Evolutionary conservation across 2,888 invertebrate genomes (phyloP), one percentile per base, ranked within the genome.

Genomic region (Drosophila flavopinicola): DNA sequence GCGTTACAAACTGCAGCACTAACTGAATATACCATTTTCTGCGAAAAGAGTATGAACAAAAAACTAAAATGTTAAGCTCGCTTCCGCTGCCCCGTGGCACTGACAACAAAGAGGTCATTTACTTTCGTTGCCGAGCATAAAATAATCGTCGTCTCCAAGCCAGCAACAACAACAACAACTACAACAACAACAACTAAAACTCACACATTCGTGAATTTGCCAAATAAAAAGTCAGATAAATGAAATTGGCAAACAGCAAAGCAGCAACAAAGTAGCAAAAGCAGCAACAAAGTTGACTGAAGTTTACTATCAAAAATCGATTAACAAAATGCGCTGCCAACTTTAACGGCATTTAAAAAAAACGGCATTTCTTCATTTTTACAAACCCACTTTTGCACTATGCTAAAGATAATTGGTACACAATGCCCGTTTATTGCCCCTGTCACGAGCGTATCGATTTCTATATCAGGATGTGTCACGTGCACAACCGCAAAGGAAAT

Each of bases 41-140:
- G n/a, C n/a, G n/a, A n/a, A n/a, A n/a, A n/a, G n/a, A n/a, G n/a
- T n/a, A n/a, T n/a, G n/a, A n/a, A n/a, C n/a, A 44, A 42, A 25
- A 38, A 15, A 27, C n/a, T n/a, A 42, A 20, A 67, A 72, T 67
- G 53, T 69, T 73, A 69, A 78, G 72, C 80, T 58, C 41, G 57
- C 61, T 71, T 63, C 73, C 52, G 45, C 27, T 23, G 39, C 52
- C 33, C 30, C 7, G 13, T 20, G 66, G 44, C 20, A 20, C 63
- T 75, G 73, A 72, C 82, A 82, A 84, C 80, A 74, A 85, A 83
- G 78, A 75, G 82, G 85, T 83, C 78, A 83, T 83, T 83, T 83
- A 83, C 82, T 83, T 83, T 85, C 85, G 73, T 82, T 85, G 79
- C 74, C 74, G 42, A 80, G 84, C 84, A 80, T 80, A 80, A 80